phyloP scores from a whole-genome alignment of 2,888 invertebrate species.

The Nemotelus nigrinus region DNA sequence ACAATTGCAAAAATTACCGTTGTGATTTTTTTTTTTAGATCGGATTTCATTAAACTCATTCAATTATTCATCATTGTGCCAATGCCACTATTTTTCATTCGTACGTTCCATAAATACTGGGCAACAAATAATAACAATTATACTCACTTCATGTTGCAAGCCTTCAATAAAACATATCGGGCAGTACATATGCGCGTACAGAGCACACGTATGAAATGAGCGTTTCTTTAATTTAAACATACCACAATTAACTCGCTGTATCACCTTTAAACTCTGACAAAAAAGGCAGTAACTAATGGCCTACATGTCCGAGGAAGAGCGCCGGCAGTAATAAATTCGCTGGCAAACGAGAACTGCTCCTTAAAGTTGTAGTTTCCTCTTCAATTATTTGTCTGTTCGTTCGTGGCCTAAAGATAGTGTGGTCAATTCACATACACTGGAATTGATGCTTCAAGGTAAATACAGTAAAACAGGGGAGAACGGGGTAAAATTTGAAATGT shows the following conservation, averaged over 20 bases:
- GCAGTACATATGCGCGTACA: too few relatives aligned
- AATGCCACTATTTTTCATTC: slow-evolving; percentile 13
- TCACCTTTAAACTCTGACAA: slow-evolving; percentile 45
- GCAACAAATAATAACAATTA: slow-evolving; percentile 23
- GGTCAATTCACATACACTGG: background rate
- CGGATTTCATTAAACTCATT: background rate
- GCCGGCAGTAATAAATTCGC: slow-evolving; percentile 41
- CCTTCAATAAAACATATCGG: background rate
- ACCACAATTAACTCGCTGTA: slow-evolving; percentile 42
- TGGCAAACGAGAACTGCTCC: slow-evolving; percentile 31
- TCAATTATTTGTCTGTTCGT: slow-evolving; percentile 40
- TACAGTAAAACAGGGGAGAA: background rate
- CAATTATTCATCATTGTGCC: slow-evolving; percentile 15
- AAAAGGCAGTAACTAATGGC: slow-evolving; percentile 40
- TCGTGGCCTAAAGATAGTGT: background rate
- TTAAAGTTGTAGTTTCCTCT: slow-evolving; percentile 35
- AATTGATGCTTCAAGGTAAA: background rate
- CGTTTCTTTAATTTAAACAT: slow-evolving; percentile 39
- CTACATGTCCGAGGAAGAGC: slow-evolving; percentile 43
- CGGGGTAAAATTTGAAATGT: background rate
- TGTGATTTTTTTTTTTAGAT: too few relatives aligned
- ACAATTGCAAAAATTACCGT: too few relatives aligned
- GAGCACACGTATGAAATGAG: background rate
- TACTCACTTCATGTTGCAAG: slow-evolving; percentile 1
- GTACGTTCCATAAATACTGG: slow-evolving; percentile 4